Evolutionary conservation across 2,888 invertebrate species (phyloP).

Genomic region (Epistrophe eligans): DNA sequence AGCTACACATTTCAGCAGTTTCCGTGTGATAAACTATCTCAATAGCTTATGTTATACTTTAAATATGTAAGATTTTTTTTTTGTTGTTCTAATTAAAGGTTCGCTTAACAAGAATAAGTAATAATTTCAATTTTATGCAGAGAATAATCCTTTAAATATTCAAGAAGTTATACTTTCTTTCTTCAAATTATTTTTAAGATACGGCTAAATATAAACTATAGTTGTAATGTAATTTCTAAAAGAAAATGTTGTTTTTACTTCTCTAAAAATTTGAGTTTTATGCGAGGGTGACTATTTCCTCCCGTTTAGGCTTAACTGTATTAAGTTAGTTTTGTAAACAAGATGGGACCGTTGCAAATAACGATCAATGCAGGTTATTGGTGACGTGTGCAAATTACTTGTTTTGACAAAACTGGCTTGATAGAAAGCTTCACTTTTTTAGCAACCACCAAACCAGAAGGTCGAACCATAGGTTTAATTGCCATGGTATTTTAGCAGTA

Average conservation of each 20-base stretch:
- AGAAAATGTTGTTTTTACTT: background rate
- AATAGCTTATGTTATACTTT: constrained; percentile 56
- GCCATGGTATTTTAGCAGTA: no score
- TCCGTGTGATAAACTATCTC: constrained; percentile 68
- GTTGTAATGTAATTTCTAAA: background rate
- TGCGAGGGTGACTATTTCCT: no score
- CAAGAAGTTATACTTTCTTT: constrained; percentile 28
- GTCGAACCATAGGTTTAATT: no score
- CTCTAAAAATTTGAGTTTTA: background rate
- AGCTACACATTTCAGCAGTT: constrained; percentile 18
- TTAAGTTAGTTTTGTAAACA: no score
- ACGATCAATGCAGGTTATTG: no score
- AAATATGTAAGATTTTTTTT: constrained; percentile 36
- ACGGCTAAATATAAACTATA: background rate
- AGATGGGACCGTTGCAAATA: no score
- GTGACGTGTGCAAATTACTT: no score
- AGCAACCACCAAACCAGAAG: no score
- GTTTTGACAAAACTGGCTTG: no score
- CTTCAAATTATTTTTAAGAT: constrained; percentile 1
- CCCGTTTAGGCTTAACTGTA: no score
- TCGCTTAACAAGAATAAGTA: constrained; percentile 20
- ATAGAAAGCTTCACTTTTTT: no score
- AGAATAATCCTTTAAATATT: constrained; percentile 1
- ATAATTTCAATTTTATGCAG: constrained; percentile 6
- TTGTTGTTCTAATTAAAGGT: constrained; percentile 51